These are phyloP conservation scores for Coptotermes formosanus DNA, from an alignment of 1,140 invertebrate species.

Conservation along the genomic window DNA sequence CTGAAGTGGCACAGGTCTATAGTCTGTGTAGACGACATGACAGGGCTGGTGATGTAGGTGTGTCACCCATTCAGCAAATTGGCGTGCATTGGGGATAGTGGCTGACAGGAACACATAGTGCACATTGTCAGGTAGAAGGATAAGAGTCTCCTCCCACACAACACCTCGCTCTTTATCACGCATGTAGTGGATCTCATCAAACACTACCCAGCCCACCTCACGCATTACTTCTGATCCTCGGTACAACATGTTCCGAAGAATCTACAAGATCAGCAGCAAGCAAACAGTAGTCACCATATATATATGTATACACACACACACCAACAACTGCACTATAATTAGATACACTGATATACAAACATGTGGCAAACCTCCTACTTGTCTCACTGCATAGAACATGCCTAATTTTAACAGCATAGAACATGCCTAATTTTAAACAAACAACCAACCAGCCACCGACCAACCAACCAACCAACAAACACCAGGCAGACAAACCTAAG, in stretches of 20 bases:
- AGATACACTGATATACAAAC: too few relatives aligned
- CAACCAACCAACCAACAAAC: too few relatives aligned
- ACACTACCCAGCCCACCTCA: constrained; percentile 99
- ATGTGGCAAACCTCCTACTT: too few relatives aligned
- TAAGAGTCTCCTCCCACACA: constrained; percentile 99
- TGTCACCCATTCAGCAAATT: constrained; percentile 98
- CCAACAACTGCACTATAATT: too few relatives aligned
- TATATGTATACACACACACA: not conserved
- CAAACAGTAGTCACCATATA: constrained; percentile 6
- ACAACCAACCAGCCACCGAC: too few relatives aligned
- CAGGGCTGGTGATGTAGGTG: constrained; percentile 96
- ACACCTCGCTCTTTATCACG: constrained; percentile 98
- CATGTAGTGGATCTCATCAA: constrained; percentile 99
- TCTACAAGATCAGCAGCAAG: constrained; percentile 53
- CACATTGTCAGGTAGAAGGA: constrained; percentile 95
- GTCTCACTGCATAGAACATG: too few relatives aligned
- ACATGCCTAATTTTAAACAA: too few relatives aligned
- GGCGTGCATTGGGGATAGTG: constrained; percentile 97
- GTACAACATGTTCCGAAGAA: constrained; percentile 98
- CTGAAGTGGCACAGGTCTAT: constrained; percentile 93
- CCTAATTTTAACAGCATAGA: constrained; percentile 15
- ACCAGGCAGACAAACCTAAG: too few relatives aligned
- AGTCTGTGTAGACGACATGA: constrained; percentile 99
- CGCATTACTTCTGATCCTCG: constrained; percentile 96
- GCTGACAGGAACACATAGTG: constrained; percentile 99